Conservation (phyloP, 2,113 vertebrate genomes). For the Prochilodus magdalenae region DNA sequence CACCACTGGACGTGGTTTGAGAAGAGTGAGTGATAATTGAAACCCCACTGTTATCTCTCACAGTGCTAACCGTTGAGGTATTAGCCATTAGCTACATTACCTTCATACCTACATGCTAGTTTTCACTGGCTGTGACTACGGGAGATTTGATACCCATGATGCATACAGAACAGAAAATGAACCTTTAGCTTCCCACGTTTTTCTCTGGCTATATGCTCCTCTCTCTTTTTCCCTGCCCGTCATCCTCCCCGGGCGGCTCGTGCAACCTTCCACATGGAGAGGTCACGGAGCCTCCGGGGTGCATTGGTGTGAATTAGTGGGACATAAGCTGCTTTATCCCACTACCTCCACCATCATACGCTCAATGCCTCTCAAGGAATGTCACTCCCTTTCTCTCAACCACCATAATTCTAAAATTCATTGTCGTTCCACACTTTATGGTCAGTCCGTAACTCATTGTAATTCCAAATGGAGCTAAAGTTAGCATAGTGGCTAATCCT, state of each 20-base stretch:
- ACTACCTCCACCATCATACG: neutral
- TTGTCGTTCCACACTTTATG: neutral
- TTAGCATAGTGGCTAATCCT: no score
- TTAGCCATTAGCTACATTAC: no score
- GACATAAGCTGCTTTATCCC: conserved; percentile 27
- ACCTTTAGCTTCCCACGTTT: neutral
- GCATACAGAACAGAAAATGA: neutral
- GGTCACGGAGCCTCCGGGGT: conserved; percentile 27
- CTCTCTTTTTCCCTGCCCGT: neutral
- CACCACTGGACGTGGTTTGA: no score
- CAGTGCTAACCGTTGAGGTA: no score
- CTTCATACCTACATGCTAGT: no score
- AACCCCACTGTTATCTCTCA: no score
- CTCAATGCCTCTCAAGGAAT: neutral
- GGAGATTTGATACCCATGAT: neutral
- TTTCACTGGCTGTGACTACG: no score
- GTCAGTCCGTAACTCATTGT: no score
- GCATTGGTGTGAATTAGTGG: conserved; percentile 38
- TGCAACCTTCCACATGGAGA: conserved; percentile 4
- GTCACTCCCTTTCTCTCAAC: neutral
- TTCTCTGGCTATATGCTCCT: neutral
- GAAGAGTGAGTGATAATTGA: no score
- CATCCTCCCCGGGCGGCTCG: conserved; percentile 12
- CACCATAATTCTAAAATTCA: no score
- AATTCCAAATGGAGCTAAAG: no score